A percentile compares a stretch with the other conserved stretches of the same genome.
Conservation (phyloP, 2,113 vertebrate species). For the Sigmodon hispidus region DNA sequence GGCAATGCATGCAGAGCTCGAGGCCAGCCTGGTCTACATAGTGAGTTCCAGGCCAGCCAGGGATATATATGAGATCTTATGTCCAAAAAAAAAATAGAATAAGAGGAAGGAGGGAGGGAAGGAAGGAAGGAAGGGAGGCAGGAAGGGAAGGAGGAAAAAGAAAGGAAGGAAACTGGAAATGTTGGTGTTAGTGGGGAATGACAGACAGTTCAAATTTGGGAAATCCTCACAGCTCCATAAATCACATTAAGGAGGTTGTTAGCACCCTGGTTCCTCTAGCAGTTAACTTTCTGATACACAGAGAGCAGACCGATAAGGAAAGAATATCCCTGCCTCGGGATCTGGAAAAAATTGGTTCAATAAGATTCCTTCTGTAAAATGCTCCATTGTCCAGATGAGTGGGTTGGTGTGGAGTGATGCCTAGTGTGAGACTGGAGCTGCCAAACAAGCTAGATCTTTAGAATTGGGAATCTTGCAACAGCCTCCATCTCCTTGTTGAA, state of each 20-base stretch:
- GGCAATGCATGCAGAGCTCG: background rate
- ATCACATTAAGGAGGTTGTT: background rate
- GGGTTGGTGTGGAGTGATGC: background rate
- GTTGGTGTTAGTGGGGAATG: background rate
- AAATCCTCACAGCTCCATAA: background rate
- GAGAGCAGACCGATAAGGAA: background rate
- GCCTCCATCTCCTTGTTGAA: background rate
- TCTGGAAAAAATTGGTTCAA: background rate
- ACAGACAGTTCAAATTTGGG: background rate
- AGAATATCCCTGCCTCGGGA: background rate
- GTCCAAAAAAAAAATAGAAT: background rate
- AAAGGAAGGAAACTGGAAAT: conserved; percentile 8
- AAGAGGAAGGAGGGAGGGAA: background rate
- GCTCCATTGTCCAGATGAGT: background rate
- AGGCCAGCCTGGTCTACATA: background rate
- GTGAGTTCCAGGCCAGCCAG: background rate
- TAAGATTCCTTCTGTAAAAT: background rate
- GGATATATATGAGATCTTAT: background rate
- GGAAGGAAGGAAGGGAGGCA: background rate
- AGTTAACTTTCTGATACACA: background rate
- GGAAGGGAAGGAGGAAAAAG: background rate
- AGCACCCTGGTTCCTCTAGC: background rate
- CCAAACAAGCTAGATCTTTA: background rate
- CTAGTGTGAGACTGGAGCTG: background rate
- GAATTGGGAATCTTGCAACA: background rate